These are phyloP conservation scores for Dynastes hyllus DNA, from an alignment of 2,888 invertebrate species.

Conservation along the genomic window DNA sequence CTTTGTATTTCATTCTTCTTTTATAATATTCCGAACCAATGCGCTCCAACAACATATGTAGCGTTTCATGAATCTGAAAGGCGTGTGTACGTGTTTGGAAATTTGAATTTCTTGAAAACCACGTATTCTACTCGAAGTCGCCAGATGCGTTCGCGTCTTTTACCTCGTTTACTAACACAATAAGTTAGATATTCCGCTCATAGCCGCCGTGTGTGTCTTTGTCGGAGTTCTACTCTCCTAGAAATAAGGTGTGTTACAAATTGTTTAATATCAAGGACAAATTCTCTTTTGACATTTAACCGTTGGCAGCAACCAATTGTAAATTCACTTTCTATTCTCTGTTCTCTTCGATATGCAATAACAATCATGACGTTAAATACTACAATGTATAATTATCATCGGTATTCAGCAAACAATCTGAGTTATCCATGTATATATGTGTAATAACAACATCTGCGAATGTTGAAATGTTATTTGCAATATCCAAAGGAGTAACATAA, in stretches of 20 bases:
- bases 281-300: conserved; percentile 49
- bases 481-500: no score
- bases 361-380: conserved; percentile 1
- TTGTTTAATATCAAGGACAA: conserved; percentile 50
- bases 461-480: not conserved
- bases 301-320: conserved; percentile 36
- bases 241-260: conserved; percentile 48
- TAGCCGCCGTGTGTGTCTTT: conserved; percentile 1
- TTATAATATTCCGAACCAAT: not conserved
- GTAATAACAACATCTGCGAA: not conserved
- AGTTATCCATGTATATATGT: not conserved
- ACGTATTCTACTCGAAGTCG: not conserved
- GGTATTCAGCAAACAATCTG: not conserved
- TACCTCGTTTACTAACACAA: conserved; percentile 18
- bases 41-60: not conserved
- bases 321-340: conserved; percentile 45
- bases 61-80: not conserved
- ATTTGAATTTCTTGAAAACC: conserved; percentile 14
- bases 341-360: conserved; percentile 10
- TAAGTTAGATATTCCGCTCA: conserved; percentile 27
- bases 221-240: conserved; percentile 15
- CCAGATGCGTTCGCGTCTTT: conserved; percentile 9
- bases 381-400: conserved; percentile 13
- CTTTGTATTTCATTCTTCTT: not conserved
- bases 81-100: conserved; percentile 11